These are phyloP conservation scores for Peucedramus taeniatus DNA, from an alignment of 2,113 vertebrate genomes.

Conservation along the genomic window DNA sequence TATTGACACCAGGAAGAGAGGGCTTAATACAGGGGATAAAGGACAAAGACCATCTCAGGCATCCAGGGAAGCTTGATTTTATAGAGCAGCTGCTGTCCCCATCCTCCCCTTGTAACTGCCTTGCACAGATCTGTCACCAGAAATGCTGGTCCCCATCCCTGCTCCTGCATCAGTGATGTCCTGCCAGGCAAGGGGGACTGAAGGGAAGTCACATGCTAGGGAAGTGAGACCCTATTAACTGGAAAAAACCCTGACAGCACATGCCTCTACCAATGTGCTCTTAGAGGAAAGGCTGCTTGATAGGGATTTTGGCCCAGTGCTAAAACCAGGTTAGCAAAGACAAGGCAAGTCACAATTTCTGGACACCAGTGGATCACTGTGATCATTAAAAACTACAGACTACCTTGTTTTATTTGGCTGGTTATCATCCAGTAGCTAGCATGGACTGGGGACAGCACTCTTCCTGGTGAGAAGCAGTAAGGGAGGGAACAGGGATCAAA, in stretches of 20 bases:
- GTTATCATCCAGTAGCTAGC: neutral
- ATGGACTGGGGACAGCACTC: neutral
- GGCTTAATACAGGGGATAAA: neutral
- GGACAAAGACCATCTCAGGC: neutral
- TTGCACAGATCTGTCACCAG: neutral
- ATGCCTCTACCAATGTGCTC: neutral
- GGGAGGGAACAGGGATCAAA: neutral
- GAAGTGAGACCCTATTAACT: neutral
- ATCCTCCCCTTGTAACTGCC: neutral
- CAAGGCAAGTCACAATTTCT: neutral
- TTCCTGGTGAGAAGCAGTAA: neutral
- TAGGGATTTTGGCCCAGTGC: neutral
- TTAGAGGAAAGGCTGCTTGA: neutral
- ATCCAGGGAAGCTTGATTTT: neutral
- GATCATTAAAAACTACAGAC: neutral
- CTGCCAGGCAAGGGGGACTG: neutral
- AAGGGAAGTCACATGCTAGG: accelerated
- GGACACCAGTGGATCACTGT: neutral
- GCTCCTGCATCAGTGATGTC: neutral
- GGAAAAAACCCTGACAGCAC: neutral
- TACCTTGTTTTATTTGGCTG: neutral
- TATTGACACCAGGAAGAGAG: neutral
- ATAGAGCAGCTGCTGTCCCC: neutral
- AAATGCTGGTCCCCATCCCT: neutral
- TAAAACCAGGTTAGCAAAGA: neutral